These are phyloP conservation scores for Caretta caretta DNA, from an alignment of 2,113 vertebrate species.

Conservation along the genomic window DNA sequence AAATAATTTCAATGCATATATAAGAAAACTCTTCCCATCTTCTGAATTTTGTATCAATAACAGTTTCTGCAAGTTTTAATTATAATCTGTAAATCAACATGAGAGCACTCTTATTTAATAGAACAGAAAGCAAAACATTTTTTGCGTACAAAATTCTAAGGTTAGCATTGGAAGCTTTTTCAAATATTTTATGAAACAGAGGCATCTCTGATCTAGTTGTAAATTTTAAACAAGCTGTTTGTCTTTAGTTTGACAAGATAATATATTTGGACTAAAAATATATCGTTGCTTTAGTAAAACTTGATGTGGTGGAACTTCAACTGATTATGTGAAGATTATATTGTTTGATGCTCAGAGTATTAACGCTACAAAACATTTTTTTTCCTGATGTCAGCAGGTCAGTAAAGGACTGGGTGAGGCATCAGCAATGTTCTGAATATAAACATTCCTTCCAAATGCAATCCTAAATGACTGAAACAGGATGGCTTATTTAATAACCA, in stretches of 20 bases:
- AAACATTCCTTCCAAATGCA: background rate
- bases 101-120: background rate
- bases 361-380: background rate
- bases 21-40: background rate
- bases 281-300: background rate
- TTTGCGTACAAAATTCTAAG: constrained; percentile 18
- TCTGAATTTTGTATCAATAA: background rate
- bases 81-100: background rate
- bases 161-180: background rate
- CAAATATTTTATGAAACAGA: background rate
- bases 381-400: background rate
- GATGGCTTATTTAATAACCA: background rate
- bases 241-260: background rate
- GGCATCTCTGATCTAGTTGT: background rate
- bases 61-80: background rate
- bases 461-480: background rate
- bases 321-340: background rate
- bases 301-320: background rate
- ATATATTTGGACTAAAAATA: background rate
- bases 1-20: background rate
- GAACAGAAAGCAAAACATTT: background rate
- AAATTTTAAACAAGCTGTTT: background rate
- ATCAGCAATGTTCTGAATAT: background rate
- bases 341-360: background rate
- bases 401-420: background rate